A percentile compares a stretch with the other conserved stretches of the same genome.
These are phyloP conservation scores for Eupithecia subumbrata DNA, from an alignment of 2,888 invertebrate genomes.

Conservation along the genomic window DNA sequence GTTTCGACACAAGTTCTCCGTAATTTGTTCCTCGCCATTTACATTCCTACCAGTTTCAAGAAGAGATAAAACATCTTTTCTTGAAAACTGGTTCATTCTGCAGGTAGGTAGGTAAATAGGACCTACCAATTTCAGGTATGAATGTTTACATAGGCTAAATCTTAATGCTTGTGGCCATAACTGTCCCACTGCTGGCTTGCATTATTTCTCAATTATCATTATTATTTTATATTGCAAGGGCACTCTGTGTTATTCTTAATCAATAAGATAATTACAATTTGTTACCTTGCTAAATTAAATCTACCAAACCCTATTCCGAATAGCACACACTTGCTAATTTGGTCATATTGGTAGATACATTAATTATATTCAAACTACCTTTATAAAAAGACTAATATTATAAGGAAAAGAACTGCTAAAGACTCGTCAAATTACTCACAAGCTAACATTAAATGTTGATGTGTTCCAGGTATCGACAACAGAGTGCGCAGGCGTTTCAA, in stretches of 20 bases:
- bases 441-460: background rate
- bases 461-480: constrained; percentile 96
- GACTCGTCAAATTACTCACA: background rate
- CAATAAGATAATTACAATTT: constrained; percentile 79
- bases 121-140: background rate
- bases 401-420: background rate
- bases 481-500: constrained; percentile 99
- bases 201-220: background rate
- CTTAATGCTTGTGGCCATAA: background rate
- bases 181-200: background rate
- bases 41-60: background rate
- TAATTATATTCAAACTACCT: background rate
- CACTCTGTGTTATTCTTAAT: constrained; percentile 79
- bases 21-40: background rate
- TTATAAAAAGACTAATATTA: background rate
- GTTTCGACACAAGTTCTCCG: background rate
- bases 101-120: background rate
- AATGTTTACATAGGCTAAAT: background rate
- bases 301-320: constrained; percentile 76
- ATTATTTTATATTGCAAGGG: constrained; percentile 63
- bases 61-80: background rate
- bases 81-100: background rate
- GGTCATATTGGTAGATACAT: constrained; percentile 77
- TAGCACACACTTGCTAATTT: constrained; percentile 55
- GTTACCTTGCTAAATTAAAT: constrained; percentile 78